A percentile compares a stretch with the other conserved stretches of the same genome.
Evolutionary conservation across 1,140 invertebrate genomes (phyloP).

Genomic region (Liolophura sinensis): DNA sequence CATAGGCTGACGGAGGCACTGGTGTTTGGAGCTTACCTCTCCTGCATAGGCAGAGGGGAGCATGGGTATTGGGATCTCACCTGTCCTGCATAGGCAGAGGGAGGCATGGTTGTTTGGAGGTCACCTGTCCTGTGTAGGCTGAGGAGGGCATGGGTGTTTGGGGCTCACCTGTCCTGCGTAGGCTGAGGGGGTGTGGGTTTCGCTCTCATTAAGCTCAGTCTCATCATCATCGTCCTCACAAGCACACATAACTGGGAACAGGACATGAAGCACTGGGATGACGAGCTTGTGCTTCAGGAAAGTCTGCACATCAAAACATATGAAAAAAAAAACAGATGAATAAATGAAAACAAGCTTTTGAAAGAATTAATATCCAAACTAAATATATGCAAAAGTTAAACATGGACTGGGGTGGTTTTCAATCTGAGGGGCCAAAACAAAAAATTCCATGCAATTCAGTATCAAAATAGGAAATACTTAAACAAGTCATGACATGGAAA

Average conservation of each 20-base stretch:
- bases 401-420: no score
- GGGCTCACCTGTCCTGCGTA: conserved; percentile 67
- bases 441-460: no score
- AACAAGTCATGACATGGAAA: no score
- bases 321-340: neutral
- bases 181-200: conserved; percentile 66
- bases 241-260: conserved; percentile 72
- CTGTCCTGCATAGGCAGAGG: no score
- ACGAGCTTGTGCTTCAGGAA: conserved; percentile 76
- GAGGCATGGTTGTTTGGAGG: neutral
- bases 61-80: conserved; percentile 28
- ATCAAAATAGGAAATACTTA: no score
- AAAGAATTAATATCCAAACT: no score
- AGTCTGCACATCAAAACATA: conserved; percentile 56
- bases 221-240: conserved; percentile 65
- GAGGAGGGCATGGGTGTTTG: neutral
- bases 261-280: conserved; percentile 70
- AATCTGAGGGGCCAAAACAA: no score
- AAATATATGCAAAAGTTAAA: no score
- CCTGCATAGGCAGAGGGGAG: no score
- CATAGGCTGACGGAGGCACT: no score
- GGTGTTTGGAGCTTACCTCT: conserved; percentile 23
- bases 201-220: conserved; percentile 61
- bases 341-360: no score
- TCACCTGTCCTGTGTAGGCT: conserved; percentile 54